A percentile compares a stretch with the other conserved stretches of the same genome.
Evolutionary conservation across 1,140 invertebrate species (phyloP).

Genomic region (Micrasema minimum): DNA sequence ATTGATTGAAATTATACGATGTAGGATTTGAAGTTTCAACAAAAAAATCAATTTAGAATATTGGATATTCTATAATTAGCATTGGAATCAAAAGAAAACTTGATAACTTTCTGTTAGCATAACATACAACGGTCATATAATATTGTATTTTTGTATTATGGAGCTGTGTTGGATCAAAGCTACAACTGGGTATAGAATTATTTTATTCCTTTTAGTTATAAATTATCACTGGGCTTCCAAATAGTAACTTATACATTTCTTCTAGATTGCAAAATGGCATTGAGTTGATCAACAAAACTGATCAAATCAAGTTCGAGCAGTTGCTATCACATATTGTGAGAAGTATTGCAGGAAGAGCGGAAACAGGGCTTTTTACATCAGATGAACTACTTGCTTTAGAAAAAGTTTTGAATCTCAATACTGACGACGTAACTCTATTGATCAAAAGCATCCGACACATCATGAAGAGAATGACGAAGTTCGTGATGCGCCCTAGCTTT

Average conservation of each 20-base stretch:
- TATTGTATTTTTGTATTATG: too few relatives aligned
- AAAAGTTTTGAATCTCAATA: constrained; percentile 46
- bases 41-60: too few relatives aligned
- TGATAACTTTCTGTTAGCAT: too few relatives aligned
- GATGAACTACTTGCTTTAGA: constrained; percentile 47
- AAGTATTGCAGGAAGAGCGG: constrained; percentile 25
- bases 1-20: too few relatives aligned
- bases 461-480: constrained; percentile 48
- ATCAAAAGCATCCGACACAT: constrained; percentile 47
- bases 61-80: too few relatives aligned
- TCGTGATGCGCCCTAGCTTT: constrained; percentile 45
- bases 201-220: constrained; percentile 21
- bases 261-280: constrained; percentile 42
- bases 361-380: constrained; percentile 42
- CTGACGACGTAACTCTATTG: constrained; percentile 35
- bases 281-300: constrained; percentile 41
- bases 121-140: too few relatives aligned
- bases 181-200: constrained; percentile 33
- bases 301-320: constrained; percentile 45
- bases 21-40: too few relatives aligned
- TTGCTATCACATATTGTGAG: constrained; percentile 45
- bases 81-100: too few relatives aligned
- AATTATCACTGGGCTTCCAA: too few relatives aligned
- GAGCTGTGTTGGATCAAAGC: constrained; percentile 46
- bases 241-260: too few relatives aligned